phyloP scores from a whole-genome alignment of 2,797 vertebrate species.

The Leptoclinus maculatus region DNA sequence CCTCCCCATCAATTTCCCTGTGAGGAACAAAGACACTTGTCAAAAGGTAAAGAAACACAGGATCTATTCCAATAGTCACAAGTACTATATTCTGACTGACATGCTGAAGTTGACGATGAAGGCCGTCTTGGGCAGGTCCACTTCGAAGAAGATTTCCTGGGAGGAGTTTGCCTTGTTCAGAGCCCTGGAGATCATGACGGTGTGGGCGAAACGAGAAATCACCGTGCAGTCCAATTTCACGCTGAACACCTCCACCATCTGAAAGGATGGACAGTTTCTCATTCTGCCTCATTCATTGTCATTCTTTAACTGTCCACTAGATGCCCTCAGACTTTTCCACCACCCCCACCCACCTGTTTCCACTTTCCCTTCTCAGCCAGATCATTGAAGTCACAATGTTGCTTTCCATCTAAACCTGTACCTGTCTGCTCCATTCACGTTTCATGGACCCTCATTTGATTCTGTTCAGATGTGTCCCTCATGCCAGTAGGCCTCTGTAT shows the following conservation, averaged over 20 bases:
- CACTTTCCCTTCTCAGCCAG: no score
- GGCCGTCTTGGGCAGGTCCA: slow-evolving; percentile 93
- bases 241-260: slow-evolving; percentile 81
- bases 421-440: no score
- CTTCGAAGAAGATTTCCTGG: slow-evolving; percentile 89
- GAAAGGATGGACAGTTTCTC: slow-evolving; percentile 1
- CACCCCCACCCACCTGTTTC: no score
- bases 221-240: slow-evolving; percentile 88
- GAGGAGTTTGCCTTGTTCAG: slow-evolving; percentile 87
- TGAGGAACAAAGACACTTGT: slow-evolving; percentile 27
- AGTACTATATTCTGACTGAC: slow-evolving; percentile 82
- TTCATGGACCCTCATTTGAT: no score
- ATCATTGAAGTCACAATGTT: no score
- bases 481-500: no score
- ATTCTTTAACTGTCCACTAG: not conserved
- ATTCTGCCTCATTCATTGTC: not conserved
- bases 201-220: slow-evolving; percentile 91
- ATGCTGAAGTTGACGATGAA: slow-evolving; percentile 96
- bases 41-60: not conserved
- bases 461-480: no score
- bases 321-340: not conserved
- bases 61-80: not conserved
- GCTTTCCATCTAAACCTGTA: not conserved
- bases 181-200: slow-evolving; percentile 89
- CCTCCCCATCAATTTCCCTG: slow-evolving; percentile 87